Evolutionary conservation across 2,797 vertebrate genomes (phyloP), one percentile per base, ranked within the genome.

Genomic region (Sebastes hubbsi): DNA sequence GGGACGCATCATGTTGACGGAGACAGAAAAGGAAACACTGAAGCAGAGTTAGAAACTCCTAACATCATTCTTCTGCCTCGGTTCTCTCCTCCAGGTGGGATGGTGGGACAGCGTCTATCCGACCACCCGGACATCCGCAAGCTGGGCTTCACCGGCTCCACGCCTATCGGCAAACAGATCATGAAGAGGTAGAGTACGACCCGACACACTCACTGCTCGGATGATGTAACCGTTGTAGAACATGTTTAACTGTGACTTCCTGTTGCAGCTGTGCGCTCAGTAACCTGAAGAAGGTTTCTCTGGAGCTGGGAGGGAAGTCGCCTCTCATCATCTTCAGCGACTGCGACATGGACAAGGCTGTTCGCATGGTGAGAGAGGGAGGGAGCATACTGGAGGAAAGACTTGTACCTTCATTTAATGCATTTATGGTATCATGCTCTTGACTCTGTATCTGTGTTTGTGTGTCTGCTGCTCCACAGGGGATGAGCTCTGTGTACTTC

Each of bases 221-320:
- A 18, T 36, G 1, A 56, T 3, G 1, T 16, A 2, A 11, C 10
- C 10, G n/a, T 13, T 38, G 36, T 38, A 38, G 36, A 38, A 38
- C 36, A 38, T 38, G 36, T 38, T 38, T 5, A 38, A 38, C 36
- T 38, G 46, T 72, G 30, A 4, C 72, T 83, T 46, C 54, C 6
- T 32, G 25, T 75, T 89, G 75, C 86, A 98, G 97, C 89, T 98
- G 98, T 90, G 98, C 98, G 1, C 85, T 97, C 83, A 97, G 96
- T 88, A 99, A 99, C 91, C 92, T 99, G 92, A 99, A 99, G 94
- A 99, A 98, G 83, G 98, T 99, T 73, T 99, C 98, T 64, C 96
- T 99, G 71, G 98, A 99, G 93, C 96, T 99, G 49, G 98, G 98
- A 27, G 98, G 98, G 20, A 99, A 99, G 94, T 99, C 98, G 3